Base-by-base conservation (phyloP, 53 echinoderm and acorn worm species). In the Arbacia lixula region DNA sequence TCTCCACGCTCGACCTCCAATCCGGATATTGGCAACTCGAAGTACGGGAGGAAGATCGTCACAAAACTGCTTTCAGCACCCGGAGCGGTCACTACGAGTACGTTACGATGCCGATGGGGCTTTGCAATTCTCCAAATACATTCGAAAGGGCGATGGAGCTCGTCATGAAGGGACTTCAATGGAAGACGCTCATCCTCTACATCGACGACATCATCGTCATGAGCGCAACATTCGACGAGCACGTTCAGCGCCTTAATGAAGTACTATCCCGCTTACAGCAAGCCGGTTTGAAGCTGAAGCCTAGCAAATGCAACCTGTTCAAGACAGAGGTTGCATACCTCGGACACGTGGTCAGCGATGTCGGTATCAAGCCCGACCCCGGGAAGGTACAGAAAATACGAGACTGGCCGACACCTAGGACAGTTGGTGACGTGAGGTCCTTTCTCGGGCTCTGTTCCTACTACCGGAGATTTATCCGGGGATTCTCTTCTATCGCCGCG, bases 21-120 rank as follows among this genome's bases (percentile, higher is more conserved):
- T 85, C 89, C 3, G 92, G 89, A 3, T 92, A 86, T 38, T 92
- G 92, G 88, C 92, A 92, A 33, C 86, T 88, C 20, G 86, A 89
- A 19, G 38, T 92, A 10, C 86, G 85, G 8, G 66, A 75, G 27
- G 51, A 73, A 38, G 92, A 92, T 50, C 30, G 85, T 6, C 78
- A 65, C 2, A 93, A 93, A 84, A 93, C 85, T 10, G 89, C 93
- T n/a, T 88, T 93, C 25, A 61, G 86, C 22, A 89, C 89, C 25
- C 65, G 87, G 19, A 83, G 32, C 55, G 89, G 93, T 10, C 46
- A 89, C 41, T 93, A 84, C 19, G 84, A 93, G 53, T 89, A 87
- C 41, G 36, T 87, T 1, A 77, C 87, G 0, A 89, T 93, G 84
- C 84, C 89, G 27, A 84, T 89, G 27, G 87, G 85, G 2, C 38